Conservation (phyloP, 2,888 invertebrate species). For the Rhogogaster chlorosoma region DNA sequence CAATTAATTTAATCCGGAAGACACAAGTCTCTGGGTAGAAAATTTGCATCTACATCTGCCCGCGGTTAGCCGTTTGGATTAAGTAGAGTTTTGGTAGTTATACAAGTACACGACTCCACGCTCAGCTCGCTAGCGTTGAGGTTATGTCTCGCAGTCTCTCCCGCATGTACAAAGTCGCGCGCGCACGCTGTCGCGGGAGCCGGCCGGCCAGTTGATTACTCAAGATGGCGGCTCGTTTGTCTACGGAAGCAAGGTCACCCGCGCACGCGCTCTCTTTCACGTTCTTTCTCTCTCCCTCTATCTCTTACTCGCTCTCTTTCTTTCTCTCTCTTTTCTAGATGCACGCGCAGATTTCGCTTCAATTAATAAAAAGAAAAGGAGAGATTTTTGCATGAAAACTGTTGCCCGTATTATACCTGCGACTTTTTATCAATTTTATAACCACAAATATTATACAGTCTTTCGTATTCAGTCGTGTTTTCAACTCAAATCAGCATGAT, state of each 20-base stretch:
- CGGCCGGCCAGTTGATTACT: slow-evolving; percentile 48
- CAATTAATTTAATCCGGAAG: slow-evolving; percentile 2
- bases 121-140: neutral
- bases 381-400: neutral
- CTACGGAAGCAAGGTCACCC: slow-evolving; percentile 69
- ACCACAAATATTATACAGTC: neutral
- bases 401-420: neutral
- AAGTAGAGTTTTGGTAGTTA: neutral
- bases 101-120: neutral
- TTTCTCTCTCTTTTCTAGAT: neutral
- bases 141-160: slow-evolving; percentile 41
- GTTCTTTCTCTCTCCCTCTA: slow-evolving; percentile 36
- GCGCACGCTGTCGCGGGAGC: slow-evolving; percentile 44
- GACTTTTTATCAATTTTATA: neutral
- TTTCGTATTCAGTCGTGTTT: neutral
- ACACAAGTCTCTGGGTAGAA: neutral
- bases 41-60: slow-evolving; percentile 8
- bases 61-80: neutral
- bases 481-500: neutral
- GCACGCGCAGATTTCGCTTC: slow-evolving; percentile 28
- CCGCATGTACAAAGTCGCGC: slow-evolving; percentile 36
- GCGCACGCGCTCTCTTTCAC: slow-evolving; percentile 54
- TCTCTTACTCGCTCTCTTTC: neutral
- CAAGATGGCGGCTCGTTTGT: slow-evolving; percentile 71
- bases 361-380: neutral